A percentile compares a stretch with the other conserved stretches of the same genome.
Conservation (phyloP, 2,797 vertebrate species). For the Pogonophryne albipinna region DNA sequence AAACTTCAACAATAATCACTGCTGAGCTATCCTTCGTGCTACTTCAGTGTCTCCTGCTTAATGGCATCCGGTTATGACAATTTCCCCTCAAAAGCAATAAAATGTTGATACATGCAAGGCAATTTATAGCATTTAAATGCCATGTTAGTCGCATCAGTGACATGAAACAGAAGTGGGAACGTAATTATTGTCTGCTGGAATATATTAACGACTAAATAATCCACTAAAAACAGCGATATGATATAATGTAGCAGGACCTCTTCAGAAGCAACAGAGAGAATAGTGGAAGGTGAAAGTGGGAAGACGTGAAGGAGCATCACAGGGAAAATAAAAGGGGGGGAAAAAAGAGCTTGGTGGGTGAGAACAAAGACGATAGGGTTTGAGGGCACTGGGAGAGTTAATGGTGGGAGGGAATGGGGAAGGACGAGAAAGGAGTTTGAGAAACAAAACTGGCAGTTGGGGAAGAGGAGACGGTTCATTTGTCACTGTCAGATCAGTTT, state of each 20-base stretch:
- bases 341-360: slow-evolving; percentile 68
- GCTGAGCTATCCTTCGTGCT: slow-evolving; percentile 78
- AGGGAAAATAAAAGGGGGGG: slow-evolving; percentile 47
- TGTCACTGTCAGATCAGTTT: slow-evolving; percentile 87
- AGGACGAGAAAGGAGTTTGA: slow-evolving; percentile 68
- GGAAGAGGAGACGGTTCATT: slow-evolving; percentile 82
- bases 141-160: slow-evolving; percentile 53
- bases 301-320: slow-evolving; percentile 56
- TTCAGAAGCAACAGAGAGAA: slow-evolving; percentile 53
- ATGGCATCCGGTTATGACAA: slow-evolving; percentile 70
- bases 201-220: slow-evolving; percentile 59
- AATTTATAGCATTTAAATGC: slow-evolving; percentile 66
- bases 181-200: slow-evolving; percentile 52
- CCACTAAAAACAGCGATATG: slow-evolving; percentile 29
- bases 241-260: slow-evolving; percentile 46
- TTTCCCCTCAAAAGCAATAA: slow-evolving; percentile 73
- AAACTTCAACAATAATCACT: slow-evolving; percentile 87
- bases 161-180: slow-evolving; percentile 55
- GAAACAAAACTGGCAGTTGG: slow-evolving; percentile 81
- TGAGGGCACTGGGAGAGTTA: slow-evolving; percentile 64
- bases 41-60: slow-evolving; percentile 74
- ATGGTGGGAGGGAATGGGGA: slow-evolving; percentile 42
- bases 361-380: slow-evolving; percentile 57
- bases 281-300: slow-evolving; percentile 46
- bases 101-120: slow-evolving; percentile 60